Conservation (phyloP, 1,140 invertebrate species). For the Ptiloglossa arizonensis region DNA sequence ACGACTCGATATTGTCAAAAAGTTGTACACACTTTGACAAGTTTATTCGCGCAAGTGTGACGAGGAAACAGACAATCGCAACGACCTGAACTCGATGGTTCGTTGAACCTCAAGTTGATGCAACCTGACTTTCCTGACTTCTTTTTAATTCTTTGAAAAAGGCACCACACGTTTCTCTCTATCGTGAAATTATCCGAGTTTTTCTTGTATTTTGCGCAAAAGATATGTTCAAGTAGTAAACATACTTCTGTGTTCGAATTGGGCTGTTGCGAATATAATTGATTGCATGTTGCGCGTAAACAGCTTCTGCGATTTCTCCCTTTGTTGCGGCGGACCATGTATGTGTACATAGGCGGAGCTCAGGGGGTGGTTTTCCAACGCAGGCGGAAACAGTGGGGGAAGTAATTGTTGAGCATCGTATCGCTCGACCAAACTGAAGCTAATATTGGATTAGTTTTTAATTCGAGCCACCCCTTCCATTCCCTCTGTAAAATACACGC, state of each 20-base stretch:
- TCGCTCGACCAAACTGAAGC: slow-evolving; percentile 55
- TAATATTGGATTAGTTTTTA: slow-evolving; percentile 76
- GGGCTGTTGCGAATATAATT: background rate
- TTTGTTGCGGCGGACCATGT: background rate
- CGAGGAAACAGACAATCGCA: no score
- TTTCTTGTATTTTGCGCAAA: background rate
- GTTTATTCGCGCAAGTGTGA: no score
- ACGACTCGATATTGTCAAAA: no score
- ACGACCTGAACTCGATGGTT: no score
- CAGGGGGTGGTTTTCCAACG: slow-evolving; percentile 2
- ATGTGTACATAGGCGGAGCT: background rate
- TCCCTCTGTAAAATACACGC: slow-evolving; percentile 4
- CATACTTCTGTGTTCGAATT: background rate
- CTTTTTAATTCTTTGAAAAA: no score
- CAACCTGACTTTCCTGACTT: no score
- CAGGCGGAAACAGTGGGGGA: slow-evolving; percentile 7
- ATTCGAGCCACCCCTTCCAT: slow-evolving; percentile 55
- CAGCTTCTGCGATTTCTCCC: background rate
- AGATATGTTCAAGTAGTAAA: background rate
- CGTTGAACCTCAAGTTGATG: no score
- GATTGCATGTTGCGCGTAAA: slow-evolving; percentile 1
- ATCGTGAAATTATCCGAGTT: no score
- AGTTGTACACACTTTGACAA: no score
- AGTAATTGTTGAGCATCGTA: slow-evolving; percentile 59
- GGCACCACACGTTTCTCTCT: no score